phyloP scores from a whole-genome alignment of 2,797 vertebrate genomes.

The Acropternis orthonyx region DNA sequence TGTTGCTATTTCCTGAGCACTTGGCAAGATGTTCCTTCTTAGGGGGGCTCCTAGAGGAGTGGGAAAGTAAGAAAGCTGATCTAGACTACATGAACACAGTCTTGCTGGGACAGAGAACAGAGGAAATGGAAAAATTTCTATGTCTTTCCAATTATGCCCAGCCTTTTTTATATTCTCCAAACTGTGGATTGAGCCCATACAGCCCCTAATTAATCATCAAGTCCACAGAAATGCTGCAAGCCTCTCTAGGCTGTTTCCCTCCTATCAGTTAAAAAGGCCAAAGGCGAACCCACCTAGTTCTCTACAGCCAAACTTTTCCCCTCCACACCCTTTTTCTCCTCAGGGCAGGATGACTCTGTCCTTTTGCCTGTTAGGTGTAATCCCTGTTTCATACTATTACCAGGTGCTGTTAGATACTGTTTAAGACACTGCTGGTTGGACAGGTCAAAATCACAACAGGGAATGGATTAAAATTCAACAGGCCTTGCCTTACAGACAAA shows the following conservation, averaged over 20 bases:
- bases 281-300: neutral
- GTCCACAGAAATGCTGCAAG: neutral
- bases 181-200: neutral
- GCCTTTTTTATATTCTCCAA: neutral
- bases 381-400: neutral
- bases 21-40: neutral
- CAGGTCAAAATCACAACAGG: neutral
- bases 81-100: neutral
- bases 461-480: neutral
- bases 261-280: neutral
- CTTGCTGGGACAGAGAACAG: neutral
- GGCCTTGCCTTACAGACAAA: neutral
- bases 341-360: neutral
- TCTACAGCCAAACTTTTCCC: neutral
- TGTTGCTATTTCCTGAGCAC: neutral
- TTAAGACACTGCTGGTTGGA: neutral
- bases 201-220: neutral
- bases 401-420: neutral
- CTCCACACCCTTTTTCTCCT: neutral
- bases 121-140: neutral
- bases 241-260: neutral
- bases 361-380: neutral
- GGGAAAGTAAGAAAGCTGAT: neutral
- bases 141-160: neutral
- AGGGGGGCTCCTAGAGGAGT: neutral